Evolutionary conservation across 2,888 invertebrate genomes (phyloP).

Genomic region (Ametastegia equiseti): DNA sequence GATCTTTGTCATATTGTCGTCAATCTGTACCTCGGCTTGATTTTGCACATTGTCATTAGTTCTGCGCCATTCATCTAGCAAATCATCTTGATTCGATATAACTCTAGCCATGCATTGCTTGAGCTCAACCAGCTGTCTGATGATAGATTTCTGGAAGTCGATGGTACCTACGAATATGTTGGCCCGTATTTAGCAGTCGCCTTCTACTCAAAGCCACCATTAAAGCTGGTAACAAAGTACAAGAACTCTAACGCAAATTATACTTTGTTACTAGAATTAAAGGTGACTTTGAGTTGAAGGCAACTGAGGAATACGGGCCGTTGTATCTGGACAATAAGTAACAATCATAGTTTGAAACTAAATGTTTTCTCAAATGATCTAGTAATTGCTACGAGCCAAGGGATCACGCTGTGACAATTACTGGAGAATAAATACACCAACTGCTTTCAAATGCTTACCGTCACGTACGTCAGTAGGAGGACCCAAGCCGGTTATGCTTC

Average conservation of each 20-base stretch:
- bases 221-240: too few species aligned
- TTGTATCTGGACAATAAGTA: too few species aligned
- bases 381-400: neutral
- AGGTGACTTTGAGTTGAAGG: too few species aligned
- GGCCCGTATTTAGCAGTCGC: too few species aligned
- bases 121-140: neutral
- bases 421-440: neutral
- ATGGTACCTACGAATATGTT: too few species aligned
- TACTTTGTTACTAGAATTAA: too few species aligned
- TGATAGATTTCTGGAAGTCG: neutral
- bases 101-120: neutral
- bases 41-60: neutral
- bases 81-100: neutral
- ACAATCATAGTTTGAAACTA: neutral
- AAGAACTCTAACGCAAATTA: too few species aligned
- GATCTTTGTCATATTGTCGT: neutral
- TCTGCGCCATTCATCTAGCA: neutral
- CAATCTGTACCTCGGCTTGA: neutral
- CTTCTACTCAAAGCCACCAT: too few species aligned
- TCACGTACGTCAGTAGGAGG: neutral
- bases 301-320: too few species aligned
- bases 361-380: too few species aligned
- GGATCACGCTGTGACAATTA: neutral
- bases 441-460: neutral
- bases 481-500: slow-evolving; percentile 11